Base-by-base conservation (phyloP, 2,888 invertebrate genomes). In the Pasiphila rectangulata region DNA sequence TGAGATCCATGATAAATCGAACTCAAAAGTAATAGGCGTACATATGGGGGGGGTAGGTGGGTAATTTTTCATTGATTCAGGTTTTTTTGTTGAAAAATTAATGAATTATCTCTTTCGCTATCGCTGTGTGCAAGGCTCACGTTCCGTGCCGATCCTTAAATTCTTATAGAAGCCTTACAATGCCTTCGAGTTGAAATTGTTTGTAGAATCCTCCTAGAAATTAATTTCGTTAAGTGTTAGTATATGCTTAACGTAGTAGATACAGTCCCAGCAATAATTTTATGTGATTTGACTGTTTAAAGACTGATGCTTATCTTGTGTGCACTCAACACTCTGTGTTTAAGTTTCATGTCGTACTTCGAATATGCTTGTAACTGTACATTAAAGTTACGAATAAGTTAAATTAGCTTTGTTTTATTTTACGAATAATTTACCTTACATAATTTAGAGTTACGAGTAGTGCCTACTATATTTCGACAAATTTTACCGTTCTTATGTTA, bases 241-340 rank as follows among this genome's bases (percentile, higher is more conserved):
- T 30, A 39, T 46, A 49, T 38, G 46, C 41, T 45, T 50, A 44
- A 40, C 40, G 41, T 50, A 52, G 39, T 67, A 67, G 63, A 64
- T 61, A 72, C 75, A 69, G 69, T 72, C 69, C 58, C 83, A 83
- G 83, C 83, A 83, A 85, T 85, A 84, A 83, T 72, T 75, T 75
- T 69, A 76, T 82, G 83, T 84, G 79, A 83, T 83, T 79, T 55
- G 80, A 82, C 80, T 81, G 77, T 80, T 75, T 69, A 77, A 84
- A 84, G 84, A 85, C 84, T 85, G 84, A 85, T 65, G 69, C 72
- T 68, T 67, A 62, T 64, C 63, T 69, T 77, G 72, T 78, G 77
- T 79, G 79, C 76, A 77, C 75, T 72, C 73, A 72, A 66, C 69
- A 68, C 67, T 59, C 51, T 69, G 55, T 63, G 60, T 68, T 56